phyloP scores from a whole-genome alignment of 1,140 invertebrate species.

The Drosophila quadrilineata region DNA sequence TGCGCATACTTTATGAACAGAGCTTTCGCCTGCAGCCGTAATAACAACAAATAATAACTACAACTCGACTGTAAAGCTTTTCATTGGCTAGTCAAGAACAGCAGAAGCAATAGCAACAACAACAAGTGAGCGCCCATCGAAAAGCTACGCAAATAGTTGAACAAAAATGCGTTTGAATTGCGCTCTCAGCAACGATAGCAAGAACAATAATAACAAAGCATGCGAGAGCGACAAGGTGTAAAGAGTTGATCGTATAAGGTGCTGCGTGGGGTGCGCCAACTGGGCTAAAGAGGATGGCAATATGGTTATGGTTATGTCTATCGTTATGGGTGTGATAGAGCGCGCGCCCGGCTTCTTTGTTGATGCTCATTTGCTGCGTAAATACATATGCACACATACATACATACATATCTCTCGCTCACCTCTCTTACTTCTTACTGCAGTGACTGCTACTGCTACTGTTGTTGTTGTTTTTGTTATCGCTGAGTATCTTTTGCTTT shows the following conservation, averaged over 20 bases:
- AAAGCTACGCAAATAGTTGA: conserved; percentile 49
- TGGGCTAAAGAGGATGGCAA: background rate
- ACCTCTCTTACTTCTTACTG: conserved; percentile 4
- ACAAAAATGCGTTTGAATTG: conserved; percentile 54
- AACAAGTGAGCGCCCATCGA: background rate
- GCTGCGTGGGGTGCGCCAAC: conserved; percentile 24
- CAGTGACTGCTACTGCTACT: conserved; percentile 10
- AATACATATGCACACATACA: too few species aligned
- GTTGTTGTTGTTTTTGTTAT: conserved; percentile 32
- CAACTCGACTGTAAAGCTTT: conserved; percentile 35
- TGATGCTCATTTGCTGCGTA: conserved; percentile 63
- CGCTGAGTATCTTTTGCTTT: too few species aligned
- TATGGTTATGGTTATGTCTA: too few species aligned
- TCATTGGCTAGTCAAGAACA: conserved; percentile 19
- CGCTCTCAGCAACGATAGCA: conserved; percentile 5
- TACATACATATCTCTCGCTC: conserved; percentile 28
- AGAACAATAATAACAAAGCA: conserved; percentile 19
- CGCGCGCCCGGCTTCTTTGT: conserved; percentile 74
- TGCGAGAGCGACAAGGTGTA: background rate
- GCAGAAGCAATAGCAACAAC: too few species aligned
- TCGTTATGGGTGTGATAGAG: conserved; percentile 32
- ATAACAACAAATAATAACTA: too few species aligned
- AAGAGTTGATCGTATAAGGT: conserved; percentile 17
- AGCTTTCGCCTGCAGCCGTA: conserved; percentile 33
- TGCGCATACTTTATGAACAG: background rate